A percentile compares a stretch with the other conserved stretches of the same genome.
Conservation (phyloP, 2,888 invertebrate species). For the Tiliacea citrago region DNA sequence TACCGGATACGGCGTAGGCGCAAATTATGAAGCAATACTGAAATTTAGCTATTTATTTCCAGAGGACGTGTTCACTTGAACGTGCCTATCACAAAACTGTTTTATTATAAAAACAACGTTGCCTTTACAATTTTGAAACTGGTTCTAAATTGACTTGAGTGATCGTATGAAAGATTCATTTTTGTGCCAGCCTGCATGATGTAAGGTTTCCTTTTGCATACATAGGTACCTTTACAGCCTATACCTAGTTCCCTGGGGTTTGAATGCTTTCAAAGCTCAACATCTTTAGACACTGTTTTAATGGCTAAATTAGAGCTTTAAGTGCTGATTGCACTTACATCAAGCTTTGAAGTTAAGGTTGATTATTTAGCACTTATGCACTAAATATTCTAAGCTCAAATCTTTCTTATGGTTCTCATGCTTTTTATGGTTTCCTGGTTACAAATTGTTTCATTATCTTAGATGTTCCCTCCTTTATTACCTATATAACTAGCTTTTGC, state of each 20-base stretch:
- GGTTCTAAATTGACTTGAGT: not conserved
- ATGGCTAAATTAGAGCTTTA: conserved; percentile 3
- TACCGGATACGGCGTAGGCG: not conserved
- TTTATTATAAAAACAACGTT: too few relatives aligned
- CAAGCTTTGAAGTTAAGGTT: not conserved
- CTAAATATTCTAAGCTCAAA: conserved; percentile 7
- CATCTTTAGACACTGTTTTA: conserved; percentile 1
- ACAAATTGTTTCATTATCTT: conserved; percentile 26
- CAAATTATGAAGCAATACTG: not conserved
- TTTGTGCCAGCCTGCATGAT: not conserved
- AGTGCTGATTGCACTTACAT: conserved; percentile 4
- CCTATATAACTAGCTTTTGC: not conserved
- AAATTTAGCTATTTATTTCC: too few relatives aligned
- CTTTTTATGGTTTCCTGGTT: conserved; percentile 25
- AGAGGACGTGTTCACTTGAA: too few relatives aligned
- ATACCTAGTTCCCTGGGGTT: not conserved
- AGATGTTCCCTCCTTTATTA: conserved; percentile 1
- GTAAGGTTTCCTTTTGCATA: too few relatives aligned
- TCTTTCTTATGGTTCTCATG: not conserved
- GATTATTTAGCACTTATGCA: conserved; percentile 18
- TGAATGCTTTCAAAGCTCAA: not conserved
- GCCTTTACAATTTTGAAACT: not conserved
- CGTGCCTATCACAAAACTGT: too few relatives aligned
- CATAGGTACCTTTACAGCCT: too few relatives aligned
- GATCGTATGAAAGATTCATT: not conserved